A percentile compares a stretch with the other conserved stretches of the same genome.
These are phyloP conservation scores for Darevskia nairensis DNA, from an alignment of 2,797 vertebrate species.

Conservation along the genomic window DNA sequence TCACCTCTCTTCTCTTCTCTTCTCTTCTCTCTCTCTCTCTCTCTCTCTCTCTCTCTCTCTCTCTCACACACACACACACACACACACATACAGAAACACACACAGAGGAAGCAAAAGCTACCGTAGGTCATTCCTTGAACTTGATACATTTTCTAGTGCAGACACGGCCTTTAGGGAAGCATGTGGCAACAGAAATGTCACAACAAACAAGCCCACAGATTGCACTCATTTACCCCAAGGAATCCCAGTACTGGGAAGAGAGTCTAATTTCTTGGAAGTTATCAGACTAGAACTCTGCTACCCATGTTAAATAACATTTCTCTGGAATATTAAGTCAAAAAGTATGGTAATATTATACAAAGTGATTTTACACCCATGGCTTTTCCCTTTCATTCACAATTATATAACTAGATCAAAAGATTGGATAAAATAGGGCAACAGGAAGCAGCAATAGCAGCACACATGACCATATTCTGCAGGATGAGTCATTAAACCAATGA, in stretches of 20 bases:
- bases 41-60: background rate
- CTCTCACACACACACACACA: too few relatives aligned
- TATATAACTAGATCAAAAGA: constrained; percentile 72
- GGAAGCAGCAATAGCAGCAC: constrained; percentile 64
- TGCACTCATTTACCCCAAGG: constrained; percentile 29
- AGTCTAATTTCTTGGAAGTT: constrained; percentile 38
- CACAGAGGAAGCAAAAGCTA: background rate
- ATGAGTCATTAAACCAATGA: constrained; percentile 70
- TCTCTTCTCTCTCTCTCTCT: background rate
- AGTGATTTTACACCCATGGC: constrained; percentile 37
- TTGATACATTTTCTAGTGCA: constrained; percentile 5
- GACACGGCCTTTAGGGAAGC: constrained; percentile 9
- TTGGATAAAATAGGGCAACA: constrained; percentile 73
- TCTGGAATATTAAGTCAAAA: background rate
- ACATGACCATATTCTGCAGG: constrained; percentile 59
- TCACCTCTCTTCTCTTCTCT: background rate
- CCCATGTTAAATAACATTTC: constrained; percentile 47
- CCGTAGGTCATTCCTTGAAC: constrained; percentile 1
- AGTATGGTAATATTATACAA: constrained; percentile 48
- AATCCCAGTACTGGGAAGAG: constrained; percentile 34
- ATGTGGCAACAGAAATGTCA: constrained; percentile 4
- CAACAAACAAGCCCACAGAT: constrained; percentile 26
- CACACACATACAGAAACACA: rapidly evolving
- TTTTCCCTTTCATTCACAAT: constrained; percentile 48
- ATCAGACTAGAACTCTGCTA: constrained; percentile 52